Evolutionary conservation across 2,888 invertebrate genomes (phyloP), one percentile per base, ranked within the genome.

Genomic region (Trimorus sp.): DNA sequence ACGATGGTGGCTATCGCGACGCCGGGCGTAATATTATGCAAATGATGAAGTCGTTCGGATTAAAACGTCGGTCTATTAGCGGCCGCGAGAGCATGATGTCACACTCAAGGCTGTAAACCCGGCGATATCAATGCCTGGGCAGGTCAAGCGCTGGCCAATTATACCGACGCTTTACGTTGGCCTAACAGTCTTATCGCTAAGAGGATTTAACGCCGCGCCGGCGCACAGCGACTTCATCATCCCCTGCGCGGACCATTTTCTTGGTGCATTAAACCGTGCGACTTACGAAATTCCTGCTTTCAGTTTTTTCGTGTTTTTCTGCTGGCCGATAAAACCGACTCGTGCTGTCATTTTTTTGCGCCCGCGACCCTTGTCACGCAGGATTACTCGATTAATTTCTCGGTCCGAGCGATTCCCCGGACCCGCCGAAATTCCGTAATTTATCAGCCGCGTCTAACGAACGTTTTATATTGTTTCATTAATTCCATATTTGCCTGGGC

Each of bases 181-280:
- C 71, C 75, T 81, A 76, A 70, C 38, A 74, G 58, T 71, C 84
- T 79, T 83, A 83, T 83, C 79, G 69, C 48, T 76, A 80, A 80
- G 79, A 70, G 79, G 77, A 79, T 83, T 83, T 80, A 76, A n/a
- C 37, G 26, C 26, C 42, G 15, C 53, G 42, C 54, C 37, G 42
- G 16, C 48, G 53, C 69, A 4, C 26, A 4, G 1, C 26, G 26
- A 26, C 26, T 26, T 26, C 26, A 26, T 4, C 26, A 26, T 26
- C 1, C 4, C 26, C 26, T 4, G 26, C 26, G 4, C 26, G 26
- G 26, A 26, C 26, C 26, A 69, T 62, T 68, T 63, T 79, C 58
- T 68, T 16, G 54, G 56, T 49, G 49, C 74, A 51, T 62, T 79
- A 66, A 68, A 37, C 38, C 69, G 26, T 12, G 58, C 26, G 54